Percentiles rank a stretch among this genome's conserved stretches.
These are phyloP conservation scores for Lytechinus pictus DNA, from an alignment of 35 echinoderm and acorn worm genomes.

Conservation along the genomic window DNA sequence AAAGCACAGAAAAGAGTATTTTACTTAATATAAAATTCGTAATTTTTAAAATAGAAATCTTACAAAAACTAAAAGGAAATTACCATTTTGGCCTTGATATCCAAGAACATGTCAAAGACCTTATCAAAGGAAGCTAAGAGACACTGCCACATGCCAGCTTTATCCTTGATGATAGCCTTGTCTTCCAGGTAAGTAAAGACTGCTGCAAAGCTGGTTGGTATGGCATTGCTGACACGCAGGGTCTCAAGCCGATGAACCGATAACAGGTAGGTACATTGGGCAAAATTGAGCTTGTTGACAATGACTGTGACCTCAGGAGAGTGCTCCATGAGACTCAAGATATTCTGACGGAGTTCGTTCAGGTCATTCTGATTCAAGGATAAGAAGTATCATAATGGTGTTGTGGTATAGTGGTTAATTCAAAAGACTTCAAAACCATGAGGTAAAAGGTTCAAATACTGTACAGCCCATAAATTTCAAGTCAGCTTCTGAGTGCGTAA, in stretches of 20 bases:
- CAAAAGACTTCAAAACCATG: no score
- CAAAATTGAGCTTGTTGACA: constrained; percentile 98
- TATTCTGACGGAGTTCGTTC: constrained; percentile 88
- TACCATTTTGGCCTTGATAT: constrained; percentile 93
- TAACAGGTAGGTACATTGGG: constrained; percentile 92
- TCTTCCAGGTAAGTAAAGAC: constrained; percentile 94
- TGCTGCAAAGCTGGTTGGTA: constrained; percentile 77
- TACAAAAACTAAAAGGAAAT: not conserved
- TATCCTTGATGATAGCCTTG: constrained; percentile 94
- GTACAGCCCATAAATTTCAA: no score
- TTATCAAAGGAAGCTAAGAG: constrained; percentile 83
- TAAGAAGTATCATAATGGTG: not conserved
- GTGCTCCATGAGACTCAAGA: constrained; percentile 66
- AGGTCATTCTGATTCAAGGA: constrained; percentile 78
- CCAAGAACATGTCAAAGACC: constrained; percentile 87
- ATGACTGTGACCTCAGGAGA: constrained; percentile 72
- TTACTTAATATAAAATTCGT: no score
- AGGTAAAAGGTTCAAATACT: no score
- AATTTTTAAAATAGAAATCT: no score
- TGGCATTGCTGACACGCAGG: constrained; percentile 62
- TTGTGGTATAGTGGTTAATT: no score
- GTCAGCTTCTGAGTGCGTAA: no score
- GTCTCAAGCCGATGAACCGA: constrained; percentile 94
- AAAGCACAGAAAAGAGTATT: no score
- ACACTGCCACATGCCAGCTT: constrained; percentile 95